Percentiles rank a stretch among this genome's conserved stretches.
phyloP scores from a whole-genome alignment of 2,113 vertebrate species.

The Strix uralensis region DNA sequence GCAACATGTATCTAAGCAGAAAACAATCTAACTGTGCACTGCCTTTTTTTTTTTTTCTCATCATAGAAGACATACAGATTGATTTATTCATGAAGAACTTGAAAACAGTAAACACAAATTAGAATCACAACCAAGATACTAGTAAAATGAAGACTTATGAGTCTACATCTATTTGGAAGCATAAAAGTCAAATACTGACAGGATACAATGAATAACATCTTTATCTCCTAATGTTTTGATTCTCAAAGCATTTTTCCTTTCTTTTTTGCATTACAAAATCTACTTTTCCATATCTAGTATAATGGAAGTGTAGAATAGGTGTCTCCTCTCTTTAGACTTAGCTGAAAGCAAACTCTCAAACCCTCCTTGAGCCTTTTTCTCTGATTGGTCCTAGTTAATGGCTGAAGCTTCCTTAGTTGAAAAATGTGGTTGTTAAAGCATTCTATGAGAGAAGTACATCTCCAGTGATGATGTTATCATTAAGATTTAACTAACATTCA shows the following conservation, averaged over 20 bases:
- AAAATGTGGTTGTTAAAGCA: neutral
- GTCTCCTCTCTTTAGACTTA: neutral
- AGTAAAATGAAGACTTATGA: neutral
- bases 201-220: neutral
- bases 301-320: neutral
- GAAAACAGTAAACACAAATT: neutral
- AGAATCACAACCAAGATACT: neutral
- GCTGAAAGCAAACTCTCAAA: neutral
- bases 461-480: neutral
- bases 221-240: neutral
- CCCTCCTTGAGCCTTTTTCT: neutral
- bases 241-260: neutral
- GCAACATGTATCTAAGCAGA: neutral
- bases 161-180: neutral
- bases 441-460: neutral
- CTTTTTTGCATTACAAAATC: neutral
- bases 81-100: neutral
- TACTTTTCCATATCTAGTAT: neutral
- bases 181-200: neutral
- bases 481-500: neutral
- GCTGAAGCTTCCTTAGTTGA: neutral
- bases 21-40: neutral
- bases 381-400: neutral
- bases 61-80: neutral
- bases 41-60: neutral